Conservation (phyloP, 2,797 vertebrate species). For the Pteronotus mesoamericanus region DNA sequence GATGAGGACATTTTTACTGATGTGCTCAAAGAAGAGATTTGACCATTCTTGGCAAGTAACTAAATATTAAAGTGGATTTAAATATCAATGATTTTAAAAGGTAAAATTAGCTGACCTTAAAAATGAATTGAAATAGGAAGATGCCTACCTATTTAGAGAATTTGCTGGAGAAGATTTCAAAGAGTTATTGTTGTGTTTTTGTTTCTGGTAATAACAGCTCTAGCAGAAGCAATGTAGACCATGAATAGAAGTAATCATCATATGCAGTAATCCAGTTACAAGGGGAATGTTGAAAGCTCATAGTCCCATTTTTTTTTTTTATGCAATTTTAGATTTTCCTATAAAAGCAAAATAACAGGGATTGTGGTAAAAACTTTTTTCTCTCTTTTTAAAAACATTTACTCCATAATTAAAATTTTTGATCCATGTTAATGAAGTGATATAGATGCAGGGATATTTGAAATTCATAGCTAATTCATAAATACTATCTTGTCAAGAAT, state of each 20-base stretch:
- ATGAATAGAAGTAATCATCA: constrained; percentile 72
- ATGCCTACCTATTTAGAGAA: constrained; percentile 52
- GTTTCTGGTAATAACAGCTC: constrained; percentile 65
- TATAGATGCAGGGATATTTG: not conserved
- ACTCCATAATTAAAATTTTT: constrained; percentile 57
- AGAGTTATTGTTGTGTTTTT: constrained; percentile 68
- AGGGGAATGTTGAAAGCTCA: constrained; percentile 54
- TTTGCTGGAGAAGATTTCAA: constrained; percentile 46
- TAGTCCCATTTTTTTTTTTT: constrained; percentile 37
- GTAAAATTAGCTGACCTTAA: constrained; percentile 44
- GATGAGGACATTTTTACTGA: not conserved
- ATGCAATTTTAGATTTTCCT: constrained; percentile 62
- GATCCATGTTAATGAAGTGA: constrained; percentile 39
- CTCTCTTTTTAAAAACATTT: constrained; percentile 28
- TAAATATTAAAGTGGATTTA: constrained; percentile 43
- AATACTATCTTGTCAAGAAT: not conserved
- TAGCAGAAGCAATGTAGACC: constrained; percentile 56
- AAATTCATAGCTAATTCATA: constrained; percentile 44
- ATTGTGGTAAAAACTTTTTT: constrained; percentile 22
- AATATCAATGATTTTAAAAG: constrained; percentile 56
- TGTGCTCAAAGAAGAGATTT: not conserved
- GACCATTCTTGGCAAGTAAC: not conserved
- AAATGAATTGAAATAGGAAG: constrained; percentile 28
- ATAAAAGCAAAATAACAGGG: constrained; percentile 48
- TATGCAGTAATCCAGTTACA: constrained; percentile 63